Percentiles rank a stretch among this genome's conserved stretches.
These are phyloP conservation scores for Antedon mediterranea DNA, from an alignment of 53 echinoderm and acorn worm genomes.

Conservation along the genomic window DNA sequence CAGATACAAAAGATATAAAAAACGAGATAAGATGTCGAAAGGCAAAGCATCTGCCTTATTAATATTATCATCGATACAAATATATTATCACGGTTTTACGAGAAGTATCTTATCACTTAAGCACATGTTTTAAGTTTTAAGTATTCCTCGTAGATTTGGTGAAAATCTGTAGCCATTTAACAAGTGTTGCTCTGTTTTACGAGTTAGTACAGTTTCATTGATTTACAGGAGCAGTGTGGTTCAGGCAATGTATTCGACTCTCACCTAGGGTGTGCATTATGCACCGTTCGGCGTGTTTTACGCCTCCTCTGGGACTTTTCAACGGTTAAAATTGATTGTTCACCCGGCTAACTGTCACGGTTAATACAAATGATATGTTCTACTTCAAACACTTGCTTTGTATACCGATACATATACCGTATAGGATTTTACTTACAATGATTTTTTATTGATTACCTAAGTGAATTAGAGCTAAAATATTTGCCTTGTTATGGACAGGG, in stretches of 20 bases:
- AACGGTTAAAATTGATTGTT: not conserved
- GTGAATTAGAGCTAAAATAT: not conserved
- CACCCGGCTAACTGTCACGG: not conserved
- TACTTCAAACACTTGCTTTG: not conserved
- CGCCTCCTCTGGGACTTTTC: not conserved
- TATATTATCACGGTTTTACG: not conserved
- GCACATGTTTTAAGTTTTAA: slow-evolving; percentile 1
- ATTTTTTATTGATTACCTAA: not conserved
- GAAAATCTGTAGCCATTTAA: not conserved
- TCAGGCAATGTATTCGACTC: not conserved
- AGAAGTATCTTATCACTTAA: not conserved
- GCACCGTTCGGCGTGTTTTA: not conserved
- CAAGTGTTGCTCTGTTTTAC: not conserved
- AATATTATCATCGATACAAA: not conserved
- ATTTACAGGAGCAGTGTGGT: not conserved
- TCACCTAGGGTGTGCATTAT: not conserved
- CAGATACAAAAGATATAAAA: not conserved
- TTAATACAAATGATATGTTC: not conserved
- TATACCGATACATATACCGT: not conserved
- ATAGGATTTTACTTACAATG: not conserved
- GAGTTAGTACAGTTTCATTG: not conserved
- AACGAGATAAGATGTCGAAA: not conserved
- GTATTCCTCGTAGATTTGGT: not conserved
- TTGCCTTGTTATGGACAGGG: not conserved
- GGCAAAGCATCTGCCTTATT: not conserved